phyloP scores from a whole-genome alignment of 64 coral and sea anemone species.

The Trachythela sp. region DNA sequence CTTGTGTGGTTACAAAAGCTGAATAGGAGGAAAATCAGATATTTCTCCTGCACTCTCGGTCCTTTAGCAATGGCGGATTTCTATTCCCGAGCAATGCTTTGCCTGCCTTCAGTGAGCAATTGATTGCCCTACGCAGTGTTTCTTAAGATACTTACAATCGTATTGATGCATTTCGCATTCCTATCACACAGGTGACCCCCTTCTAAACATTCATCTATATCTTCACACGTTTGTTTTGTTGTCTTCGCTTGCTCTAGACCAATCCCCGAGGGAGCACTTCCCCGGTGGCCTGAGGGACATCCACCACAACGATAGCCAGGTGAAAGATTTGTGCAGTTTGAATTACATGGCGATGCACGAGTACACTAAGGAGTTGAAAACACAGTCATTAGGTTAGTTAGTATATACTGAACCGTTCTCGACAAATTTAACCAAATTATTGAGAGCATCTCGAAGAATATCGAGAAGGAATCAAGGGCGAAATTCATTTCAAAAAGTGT shows the following conservation, averaged over 20 bases:
- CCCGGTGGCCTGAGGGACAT: constrained; percentile 81
- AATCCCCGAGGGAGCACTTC: constrained; percentile 83
- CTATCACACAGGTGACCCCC: constrained; percentile 67
- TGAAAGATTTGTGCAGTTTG: constrained; percentile 61
- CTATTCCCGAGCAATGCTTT: no score
- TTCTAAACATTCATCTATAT: constrained; percentile 86
- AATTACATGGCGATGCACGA: constrained; percentile 66
- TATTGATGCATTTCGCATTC: constrained; percentile 88
- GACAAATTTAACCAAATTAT: no score
- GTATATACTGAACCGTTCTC: no score
- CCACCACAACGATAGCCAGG: constrained; percentile 93
- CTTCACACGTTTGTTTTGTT: constrained; percentile 72
- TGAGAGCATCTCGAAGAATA: no score
- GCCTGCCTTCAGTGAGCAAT: no score
- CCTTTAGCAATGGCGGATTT: no score
- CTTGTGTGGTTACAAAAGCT: no score
- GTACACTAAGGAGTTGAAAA: constrained; percentile 45
- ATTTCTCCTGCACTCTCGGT: no score
- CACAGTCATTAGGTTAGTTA: background rate
- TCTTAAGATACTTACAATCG: constrained; percentile 51
- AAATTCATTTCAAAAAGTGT: no score
- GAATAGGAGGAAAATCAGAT: no score
- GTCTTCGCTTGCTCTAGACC: constrained; percentile 64
- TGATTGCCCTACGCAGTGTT: background rate
- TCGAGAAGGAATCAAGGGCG: no score